A percentile compares a stretch with the other conserved stretches of the same genome.
These are phyloP conservation scores for Desmodus rotundus DNA, from an alignment of 2,113 vertebrate genomes.

Conservation along the genomic window DNA sequence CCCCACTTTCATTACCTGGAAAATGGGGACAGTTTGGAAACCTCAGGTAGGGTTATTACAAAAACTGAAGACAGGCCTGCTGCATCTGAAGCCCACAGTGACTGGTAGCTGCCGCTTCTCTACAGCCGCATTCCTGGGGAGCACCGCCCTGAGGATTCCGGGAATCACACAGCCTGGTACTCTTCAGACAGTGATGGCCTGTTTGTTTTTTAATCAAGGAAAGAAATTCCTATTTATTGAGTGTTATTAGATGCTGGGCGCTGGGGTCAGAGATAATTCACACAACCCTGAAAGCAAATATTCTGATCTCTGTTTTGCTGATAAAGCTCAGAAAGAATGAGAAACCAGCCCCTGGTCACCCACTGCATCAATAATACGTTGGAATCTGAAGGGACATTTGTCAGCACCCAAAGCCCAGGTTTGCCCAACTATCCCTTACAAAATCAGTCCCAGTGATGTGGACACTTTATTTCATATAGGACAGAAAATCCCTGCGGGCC, in stretches of 20 bases:
- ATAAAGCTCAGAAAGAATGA: neutral
- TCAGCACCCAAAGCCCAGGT: neutral
- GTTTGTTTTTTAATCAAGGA: neutral
- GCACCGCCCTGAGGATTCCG: neutral
- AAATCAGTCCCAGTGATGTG: neutral
- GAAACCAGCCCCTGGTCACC: neutral
- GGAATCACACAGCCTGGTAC: neutral
- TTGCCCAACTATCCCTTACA: neutral
- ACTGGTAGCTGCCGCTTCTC: accelerated
- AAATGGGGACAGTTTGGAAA: neutral
- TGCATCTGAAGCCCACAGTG: accelerated
- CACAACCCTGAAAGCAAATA: neutral
- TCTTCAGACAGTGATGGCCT: neutral
- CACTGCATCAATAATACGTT: neutral
- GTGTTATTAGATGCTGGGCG: neutral
- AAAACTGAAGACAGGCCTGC: neutral
- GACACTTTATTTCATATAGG: neutral
- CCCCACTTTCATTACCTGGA: neutral
- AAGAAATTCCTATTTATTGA: neutral
- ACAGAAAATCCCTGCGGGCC: neutral
- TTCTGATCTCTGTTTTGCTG: neutral
- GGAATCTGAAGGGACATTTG: neutral
- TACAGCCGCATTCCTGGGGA: accelerated
- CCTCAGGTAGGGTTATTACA: neutral
- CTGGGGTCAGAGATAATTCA: neutral